A percentile compares a stretch with the other conserved stretches of the same genome.
phyloP scores from a whole-genome alignment of 1,140 invertebrate species.

The Zaprionus tsacasi region DNA sequence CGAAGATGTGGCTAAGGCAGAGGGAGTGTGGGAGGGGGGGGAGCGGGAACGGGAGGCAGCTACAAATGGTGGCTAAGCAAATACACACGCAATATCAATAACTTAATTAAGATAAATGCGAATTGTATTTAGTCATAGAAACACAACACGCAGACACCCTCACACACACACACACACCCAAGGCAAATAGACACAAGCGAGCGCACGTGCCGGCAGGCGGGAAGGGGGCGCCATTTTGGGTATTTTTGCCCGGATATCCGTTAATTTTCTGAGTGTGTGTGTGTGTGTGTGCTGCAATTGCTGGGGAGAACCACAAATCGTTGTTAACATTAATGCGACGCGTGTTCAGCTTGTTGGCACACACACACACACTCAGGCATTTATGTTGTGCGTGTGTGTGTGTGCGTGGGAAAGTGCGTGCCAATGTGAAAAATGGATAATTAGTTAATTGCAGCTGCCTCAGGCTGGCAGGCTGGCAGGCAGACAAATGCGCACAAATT shows the following conservation, averaged over 20 bases:
- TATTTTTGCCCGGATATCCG: conserved; percentile 62
- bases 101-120: conserved; percentile 82
- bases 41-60: not conserved
- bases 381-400: conserved; percentile 8
- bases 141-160: conserved; percentile 31
- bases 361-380: not conserved
- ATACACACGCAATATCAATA: conserved; percentile 74
- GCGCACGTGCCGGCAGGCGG: conserved; percentile 15
- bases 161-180: conserved; percentile 25
- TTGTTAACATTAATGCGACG: conserved; percentile 74
- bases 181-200: not conserved
- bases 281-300: conserved; percentile 30
- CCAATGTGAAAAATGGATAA: conserved; percentile 79
- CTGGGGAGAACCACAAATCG: conserved; percentile 47
- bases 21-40: not conserved
- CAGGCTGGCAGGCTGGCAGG: conserved; percentile 15
- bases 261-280: conserved; percentile 22
- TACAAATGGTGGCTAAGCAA: conserved; percentile 22
- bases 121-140: conserved; percentile 70
- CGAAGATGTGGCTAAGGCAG: not conserved
- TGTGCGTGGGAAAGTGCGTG: conserved; percentile 44
- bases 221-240: conserved; percentile 27
- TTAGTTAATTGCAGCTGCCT: conserved; percentile 76
- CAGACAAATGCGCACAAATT: conserved; percentile 56
- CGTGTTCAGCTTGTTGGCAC: conserved; percentile 67